Conservation (phyloP, 2,888 invertebrate genomes). For the Trichopria drosophilae region DNA sequence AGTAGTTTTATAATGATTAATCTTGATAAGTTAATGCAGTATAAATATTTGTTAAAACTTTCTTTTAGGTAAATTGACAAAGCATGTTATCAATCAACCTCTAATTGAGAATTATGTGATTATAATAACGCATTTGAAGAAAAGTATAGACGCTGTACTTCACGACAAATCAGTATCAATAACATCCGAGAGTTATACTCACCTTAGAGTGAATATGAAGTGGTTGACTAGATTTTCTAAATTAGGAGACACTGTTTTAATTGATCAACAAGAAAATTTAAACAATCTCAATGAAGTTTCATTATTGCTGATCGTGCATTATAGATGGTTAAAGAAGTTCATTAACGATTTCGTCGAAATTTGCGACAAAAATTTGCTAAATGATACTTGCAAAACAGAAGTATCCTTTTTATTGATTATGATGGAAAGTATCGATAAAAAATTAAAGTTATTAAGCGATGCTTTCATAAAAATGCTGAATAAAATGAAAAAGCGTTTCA, state of each 20-base stretch:
- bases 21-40: too few relatives aligned
- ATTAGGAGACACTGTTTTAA: slow-evolving; percentile 53
- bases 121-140: slow-evolving; percentile 60
- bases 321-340: slow-evolving; percentile 73
- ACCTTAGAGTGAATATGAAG: slow-evolving; percentile 60
- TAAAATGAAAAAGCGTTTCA: slow-evolving; percentile 40
- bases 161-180: slow-evolving; percentile 46
- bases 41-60: too few relatives aligned
- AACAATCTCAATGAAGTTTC: slow-evolving; percentile 60
- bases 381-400: slow-evolving; percentile 33
- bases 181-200: slow-evolving; percentile 56
- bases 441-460: slow-evolving; percentile 38
- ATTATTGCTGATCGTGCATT: slow-evolving; percentile 69
- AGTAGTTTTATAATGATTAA: too few relatives aligned
- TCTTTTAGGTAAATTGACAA: slow-evolving; percentile 58
- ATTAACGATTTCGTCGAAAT: slow-evolving; percentile 38
- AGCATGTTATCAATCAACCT: slow-evolving; percentile 60
- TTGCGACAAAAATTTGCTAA: slow-evolving; percentile 20
- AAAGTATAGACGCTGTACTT: slow-evolving; percentile 58
- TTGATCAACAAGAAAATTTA: slow-evolving; percentile 47
- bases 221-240: slow-evolving; percentile 63
- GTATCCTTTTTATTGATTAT: slow-evolving; percentile 43
- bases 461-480: slow-evolving; percentile 47
- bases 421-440: slow-evolving; percentile 41
- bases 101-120: slow-evolving; percentile 62